Conservation (phyloP, 2,113 vertebrate genomes). For the Synchiropus splendidus region DNA sequence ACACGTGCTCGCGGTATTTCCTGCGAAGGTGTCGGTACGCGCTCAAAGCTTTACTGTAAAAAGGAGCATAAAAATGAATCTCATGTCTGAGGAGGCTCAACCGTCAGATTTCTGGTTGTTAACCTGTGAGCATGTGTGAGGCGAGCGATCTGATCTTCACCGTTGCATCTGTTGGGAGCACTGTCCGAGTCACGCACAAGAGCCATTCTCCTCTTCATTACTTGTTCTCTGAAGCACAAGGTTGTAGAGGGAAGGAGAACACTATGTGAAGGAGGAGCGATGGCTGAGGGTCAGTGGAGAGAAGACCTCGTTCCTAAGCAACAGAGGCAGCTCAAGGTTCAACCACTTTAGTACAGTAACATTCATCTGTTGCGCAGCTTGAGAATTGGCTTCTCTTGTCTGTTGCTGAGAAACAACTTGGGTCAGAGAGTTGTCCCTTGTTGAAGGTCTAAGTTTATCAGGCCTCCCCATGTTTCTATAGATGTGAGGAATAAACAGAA, state of each 20-base stretch:
- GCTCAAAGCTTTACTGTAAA: constrained; percentile 66
- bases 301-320: constrained; percentile 48
- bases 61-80: not conserved
- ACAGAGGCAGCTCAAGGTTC: constrained; percentile 24
- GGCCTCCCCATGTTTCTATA: no score
- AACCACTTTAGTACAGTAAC: no score
- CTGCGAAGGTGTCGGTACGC: constrained; percentile 70
- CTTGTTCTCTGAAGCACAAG: constrained; percentile 54
- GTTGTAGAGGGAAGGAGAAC: not conserved
- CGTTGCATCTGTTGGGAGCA: constrained; percentile 50
- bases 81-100: not conserved
- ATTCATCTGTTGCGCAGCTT: no score
- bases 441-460: no score
- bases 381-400: no score
- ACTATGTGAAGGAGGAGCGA: no score
- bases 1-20: constrained; percentile 74
- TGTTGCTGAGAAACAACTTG: no score
- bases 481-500: no score
- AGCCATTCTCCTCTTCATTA: constrained; percentile 58
- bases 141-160: constrained; percentile 57
- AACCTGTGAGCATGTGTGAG: constrained; percentile 78
- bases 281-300: no score
- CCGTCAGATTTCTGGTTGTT: not conserved
- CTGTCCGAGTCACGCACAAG: constrained; percentile 60
- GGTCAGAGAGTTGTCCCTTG: no score